Base-by-base conservation (phyloP, 2,113 vertebrate genomes). In the Xerus inauris region DNA sequence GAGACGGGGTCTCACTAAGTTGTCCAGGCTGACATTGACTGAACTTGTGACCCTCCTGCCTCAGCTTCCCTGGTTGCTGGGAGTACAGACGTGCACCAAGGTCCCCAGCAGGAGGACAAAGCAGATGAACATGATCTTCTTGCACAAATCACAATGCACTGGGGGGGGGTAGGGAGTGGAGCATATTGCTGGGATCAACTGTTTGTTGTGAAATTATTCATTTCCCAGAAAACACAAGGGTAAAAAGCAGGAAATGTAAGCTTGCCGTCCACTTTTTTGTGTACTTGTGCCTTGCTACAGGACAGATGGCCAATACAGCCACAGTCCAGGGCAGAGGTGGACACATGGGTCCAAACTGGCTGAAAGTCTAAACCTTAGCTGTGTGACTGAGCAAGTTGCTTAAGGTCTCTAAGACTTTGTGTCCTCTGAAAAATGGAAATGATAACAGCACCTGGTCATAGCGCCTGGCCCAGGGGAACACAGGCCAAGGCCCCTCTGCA, bases 121-220 rank as follows among this genome's bases (percentile, higher is more conserved):
- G 38, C 8, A 6, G n/a, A 26, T 3, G 42, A 32, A 0, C 4
- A 0, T 0, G 13, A 11, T 45, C 30, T 83, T 3, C 4, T 19
- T 14, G 10, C 42, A 1, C 49, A 40, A 22, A 13, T 9, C 6
- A 30, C 0, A 32, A 47, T 81, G 40, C 12, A 1, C 32, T 6
- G 8, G 47, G 26, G 1, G 0, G 20, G 3, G 17, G n/a, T 7
- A 4, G 35, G 9, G 4, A 2, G 49, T 6, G 26, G 38, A 4
- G 3, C 0, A 0, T 1, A 2, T 11, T 10, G 5, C 30, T 16
- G 4, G 0, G 19, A 51, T 17, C 64, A 8, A 13, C 49, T 17
- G 16, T 9, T 57, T 28, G 19, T 8, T 26, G 73, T 69, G 42
- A 17, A 38, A 32, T 47, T 10, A 17, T 24, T 24, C 62, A 28